Evolutionary conservation across 1,140 invertebrate species (phyloP).

Genomic region (Drosophila pseudoobscura): DNA sequence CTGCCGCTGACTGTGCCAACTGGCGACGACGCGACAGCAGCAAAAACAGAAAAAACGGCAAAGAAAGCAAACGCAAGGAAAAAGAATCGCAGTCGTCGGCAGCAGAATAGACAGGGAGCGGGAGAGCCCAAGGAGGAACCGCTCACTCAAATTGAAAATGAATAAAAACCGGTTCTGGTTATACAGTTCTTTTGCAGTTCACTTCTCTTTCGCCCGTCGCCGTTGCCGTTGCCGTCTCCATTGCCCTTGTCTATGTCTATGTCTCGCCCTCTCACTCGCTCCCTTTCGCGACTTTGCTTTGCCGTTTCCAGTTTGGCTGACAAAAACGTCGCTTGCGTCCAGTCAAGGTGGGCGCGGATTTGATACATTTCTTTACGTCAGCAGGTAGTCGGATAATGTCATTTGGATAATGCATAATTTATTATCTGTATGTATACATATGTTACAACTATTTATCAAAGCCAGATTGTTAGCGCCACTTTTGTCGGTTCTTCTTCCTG

Average conservation of each 20-base stretch:
- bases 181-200: constrained; percentile 60
- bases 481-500: too few species aligned
- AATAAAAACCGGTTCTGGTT: constrained; percentile 65
- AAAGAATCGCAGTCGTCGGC: constrained; percentile 42
- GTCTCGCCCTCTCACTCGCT: constrained; percentile 1
- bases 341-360: not conserved
- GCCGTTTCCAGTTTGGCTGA: constrained; percentile 13
- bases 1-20: constrained; percentile 9
- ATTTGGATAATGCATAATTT: constrained; percentile 1
- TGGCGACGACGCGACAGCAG: not conserved
- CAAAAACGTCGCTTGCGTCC: constrained; percentile 14
- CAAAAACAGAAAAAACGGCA: constrained; percentile 5
- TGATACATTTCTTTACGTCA: not conserved
- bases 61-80: constrained; percentile 29
- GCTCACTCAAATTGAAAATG: constrained; percentile 60
- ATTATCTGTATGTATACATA: constrained; percentile 8
- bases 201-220: not conserved
- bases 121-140: constrained; percentile 11
- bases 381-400: not conserved
- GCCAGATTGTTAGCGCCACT: too few species aligned
- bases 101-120: not conserved
- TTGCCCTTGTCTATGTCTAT: not conserved
- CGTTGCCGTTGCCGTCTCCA: too few species aligned
- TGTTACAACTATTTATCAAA: too few species aligned
- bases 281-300: constrained; percentile 13